Percentiles rank a stretch among this genome's conserved stretches.
phyloP scores from a whole-genome alignment of 2,113 vertebrate genomes.

The Corythaeola cristata region DNA sequence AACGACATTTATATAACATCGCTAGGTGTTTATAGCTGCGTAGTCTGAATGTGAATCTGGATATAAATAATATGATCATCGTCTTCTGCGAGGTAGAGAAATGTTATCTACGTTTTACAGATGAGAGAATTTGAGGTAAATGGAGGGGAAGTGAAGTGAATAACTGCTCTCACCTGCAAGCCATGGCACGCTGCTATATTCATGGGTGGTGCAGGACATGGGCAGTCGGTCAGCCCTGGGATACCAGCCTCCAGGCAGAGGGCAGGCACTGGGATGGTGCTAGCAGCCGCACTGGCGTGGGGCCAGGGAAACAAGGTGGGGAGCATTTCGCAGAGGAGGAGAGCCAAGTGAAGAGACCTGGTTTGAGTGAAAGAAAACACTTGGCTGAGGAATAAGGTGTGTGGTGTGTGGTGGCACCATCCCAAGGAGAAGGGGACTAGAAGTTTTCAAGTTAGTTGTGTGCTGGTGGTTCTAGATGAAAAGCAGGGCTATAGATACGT shows the following conservation, averaged over 20 bases:
- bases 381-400: not conserved
- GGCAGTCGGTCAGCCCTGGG: not conserved
- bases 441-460: not conserved
- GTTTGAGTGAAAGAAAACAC: not conserved
- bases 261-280: rapidly evolving
- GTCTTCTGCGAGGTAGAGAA: not conserved
- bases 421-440: not conserved
- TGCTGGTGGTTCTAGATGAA: not conserved
- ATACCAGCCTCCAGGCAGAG: not conserved
- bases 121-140: not conserved
- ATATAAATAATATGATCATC: constrained; percentile 4
- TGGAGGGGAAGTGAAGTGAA: not conserved
- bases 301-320: not conserved
- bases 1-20: constrained; percentile 30
- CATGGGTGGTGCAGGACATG: rapidly evolving
- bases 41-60: not conserved
- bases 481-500: not conserved
- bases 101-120: not conserved
- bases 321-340: not conserved
- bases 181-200: not conserved
- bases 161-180: not conserved
- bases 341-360: not conserved
- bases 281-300: not conserved
- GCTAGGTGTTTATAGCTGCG: constrained; percentile 1
- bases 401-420: not conserved